A percentile compares a stretch with the other conserved stretches of the same genome.
These are phyloP conservation scores for Lethrus apterus DNA, from an alignment of 1,140 invertebrate genomes.

Conservation along the genomic window DNA sequence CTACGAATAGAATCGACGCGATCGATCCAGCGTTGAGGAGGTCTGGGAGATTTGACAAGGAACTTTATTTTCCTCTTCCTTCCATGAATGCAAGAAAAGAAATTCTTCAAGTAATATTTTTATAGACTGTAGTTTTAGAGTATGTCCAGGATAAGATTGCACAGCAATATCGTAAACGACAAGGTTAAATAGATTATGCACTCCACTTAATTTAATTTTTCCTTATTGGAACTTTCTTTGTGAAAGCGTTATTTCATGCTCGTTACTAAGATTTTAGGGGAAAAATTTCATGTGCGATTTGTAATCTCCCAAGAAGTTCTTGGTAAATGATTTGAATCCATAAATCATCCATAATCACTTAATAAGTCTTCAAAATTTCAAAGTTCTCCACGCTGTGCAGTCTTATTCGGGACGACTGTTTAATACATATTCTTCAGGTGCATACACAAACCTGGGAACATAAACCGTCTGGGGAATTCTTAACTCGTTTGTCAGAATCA, in stretches of 20 bases:
- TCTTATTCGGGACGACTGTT: background rate
- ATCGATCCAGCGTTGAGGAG: constrained; percentile 74
- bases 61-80: constrained; percentile 66
- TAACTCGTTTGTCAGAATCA: constrained; percentile 60
- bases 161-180: background rate
- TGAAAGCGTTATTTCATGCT: background rate
- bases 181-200: background rate
- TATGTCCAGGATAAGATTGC: background rate
- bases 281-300: too few relatives aligned
- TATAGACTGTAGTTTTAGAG: background rate
- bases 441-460: constrained; percentile 31
- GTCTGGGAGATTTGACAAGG: constrained; percentile 77
- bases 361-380: background rate
- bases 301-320: too few relatives aligned
- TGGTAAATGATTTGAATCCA: too few relatives aligned
- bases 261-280: background rate
- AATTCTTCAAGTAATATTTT: constrained; percentile 26
- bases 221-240: background rate
- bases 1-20: constrained; percentile 74
- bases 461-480: constrained; percentile 46
- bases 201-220: background rate
- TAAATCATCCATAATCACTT: too few relatives aligned
- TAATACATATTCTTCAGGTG: constrained; percentile 21
- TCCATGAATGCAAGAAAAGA: constrained; percentile 46
- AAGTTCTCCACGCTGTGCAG: background rate